Evolutionary conservation across 2,113 vertebrate species (phyloP), one percentile per base, ranked within the genome.

Genomic region (Ursus arctos): DNA sequence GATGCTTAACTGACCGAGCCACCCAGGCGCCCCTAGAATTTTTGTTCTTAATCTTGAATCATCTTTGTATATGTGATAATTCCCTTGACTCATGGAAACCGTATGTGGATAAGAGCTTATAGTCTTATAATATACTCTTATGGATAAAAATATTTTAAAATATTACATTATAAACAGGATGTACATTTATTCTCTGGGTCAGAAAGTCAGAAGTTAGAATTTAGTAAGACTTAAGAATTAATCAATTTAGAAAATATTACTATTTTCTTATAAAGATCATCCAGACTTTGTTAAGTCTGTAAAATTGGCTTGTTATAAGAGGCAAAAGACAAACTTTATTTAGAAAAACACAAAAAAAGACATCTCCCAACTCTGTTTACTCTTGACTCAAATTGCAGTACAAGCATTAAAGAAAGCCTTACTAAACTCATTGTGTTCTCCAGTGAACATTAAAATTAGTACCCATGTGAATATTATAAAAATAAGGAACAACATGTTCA

Each of bases 401-500:
- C 61, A 96, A 98, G 96, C 96, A 95, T 88, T 97, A 94, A 98
- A 95, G 79, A 97, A 98, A 98, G 95, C 61, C 77, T 0, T 0
- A 83, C 83, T 98, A 91, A 98, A 97, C 61, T 94, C 97, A 94
- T 74, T 95, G 97, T 97, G 95, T 96, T 97, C 76, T 98, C 98
- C 80, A 97, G 94, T 96, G 96, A 97, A 92, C 84, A 90, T 96
- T 94, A 95, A 95, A 96, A 95, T 92, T 93, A 97, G 85, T 40
- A 94, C 86, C 94, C 61, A 90, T 21, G 93, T 98, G 98, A 98
- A 97, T 98, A 98, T 96, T 98, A 88, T 97, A 88, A 97, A 98
- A 98, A 98, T 96, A 98, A 98, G 91, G 97, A 91, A 84, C 97
- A 88, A 95, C 97, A 98, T 98, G 85, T 95, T 95, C 96, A 90